phyloP scores from a whole-genome alignment of 2,113 vertebrate species.

The Pavo muticus region DNA sequence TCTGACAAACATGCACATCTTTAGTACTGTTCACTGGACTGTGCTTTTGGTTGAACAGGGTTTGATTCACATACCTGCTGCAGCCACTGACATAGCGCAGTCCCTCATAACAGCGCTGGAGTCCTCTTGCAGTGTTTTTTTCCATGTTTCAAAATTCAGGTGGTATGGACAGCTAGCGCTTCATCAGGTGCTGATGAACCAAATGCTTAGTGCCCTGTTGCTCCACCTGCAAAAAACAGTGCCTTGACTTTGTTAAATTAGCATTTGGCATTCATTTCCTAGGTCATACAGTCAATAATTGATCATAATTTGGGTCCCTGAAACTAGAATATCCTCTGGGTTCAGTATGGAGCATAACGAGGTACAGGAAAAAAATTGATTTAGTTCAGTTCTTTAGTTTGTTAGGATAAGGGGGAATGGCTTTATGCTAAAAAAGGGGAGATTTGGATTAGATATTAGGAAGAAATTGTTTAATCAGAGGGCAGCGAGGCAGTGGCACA shows the following conservation, averaged over 20 bases:
- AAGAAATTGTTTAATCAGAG: too few species aligned
- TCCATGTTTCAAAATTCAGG: not conserved
- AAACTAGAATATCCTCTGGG: not conserved
- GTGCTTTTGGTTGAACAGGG: accelerated
- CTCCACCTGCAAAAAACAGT: not conserved
- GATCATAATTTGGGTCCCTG: not conserved
- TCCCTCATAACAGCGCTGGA: not conserved
- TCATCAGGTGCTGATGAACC: not conserved
- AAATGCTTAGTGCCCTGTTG: not conserved
- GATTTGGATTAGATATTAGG: too few species aligned
- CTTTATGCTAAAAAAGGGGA: too few species aligned
- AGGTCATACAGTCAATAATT: not conserved
- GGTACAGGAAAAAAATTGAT: not conserved
- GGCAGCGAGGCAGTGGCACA: too few species aligned
- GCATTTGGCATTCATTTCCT: not conserved
- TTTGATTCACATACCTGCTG: not conserved
- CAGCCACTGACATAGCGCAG: not conserved
- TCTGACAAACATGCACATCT: not conserved
- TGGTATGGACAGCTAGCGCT: not conserved
- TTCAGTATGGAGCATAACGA: not conserved
- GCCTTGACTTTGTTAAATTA: not conserved
- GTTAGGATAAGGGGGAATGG: too few species aligned
- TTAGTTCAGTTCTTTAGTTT: not conserved
- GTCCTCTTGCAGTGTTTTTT: not conserved
- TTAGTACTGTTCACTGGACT: not conserved